Evolutionary conservation across 2,113 vertebrate species (phyloP).

Genomic region (Pogonocichla stellata): DNA sequence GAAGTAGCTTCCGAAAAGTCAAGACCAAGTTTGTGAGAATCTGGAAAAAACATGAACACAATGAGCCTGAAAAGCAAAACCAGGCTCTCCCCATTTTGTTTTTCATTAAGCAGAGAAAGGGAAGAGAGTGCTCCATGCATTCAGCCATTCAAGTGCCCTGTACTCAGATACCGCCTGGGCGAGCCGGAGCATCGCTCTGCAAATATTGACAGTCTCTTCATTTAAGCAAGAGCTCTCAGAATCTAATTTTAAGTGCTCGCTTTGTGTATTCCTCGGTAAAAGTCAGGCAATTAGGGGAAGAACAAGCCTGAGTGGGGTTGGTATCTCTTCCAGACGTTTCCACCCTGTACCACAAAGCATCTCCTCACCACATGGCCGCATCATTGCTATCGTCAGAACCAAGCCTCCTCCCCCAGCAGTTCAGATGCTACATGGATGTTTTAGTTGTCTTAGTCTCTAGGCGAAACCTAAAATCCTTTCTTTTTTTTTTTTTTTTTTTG

Average conservation of each 20-base stretch:
- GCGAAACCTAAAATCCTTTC: neutral
- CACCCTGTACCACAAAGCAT: rapidly evolving
- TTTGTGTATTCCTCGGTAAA: neutral
- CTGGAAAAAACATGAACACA: neutral
- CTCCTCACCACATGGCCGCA: neutral
- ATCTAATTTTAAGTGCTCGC: conserved; percentile 17
- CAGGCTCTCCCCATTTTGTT: neutral
- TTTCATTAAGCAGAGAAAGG: conserved; percentile 12
- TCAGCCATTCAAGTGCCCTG: conserved; percentile 4
- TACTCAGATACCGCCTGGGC: neutral
- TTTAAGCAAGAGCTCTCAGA: conserved; percentile 45
- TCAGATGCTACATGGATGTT: neutral
- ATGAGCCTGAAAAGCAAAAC: neutral
- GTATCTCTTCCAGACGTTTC: neutral
- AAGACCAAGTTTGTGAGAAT: neutral
- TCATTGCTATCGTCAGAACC: neutral
- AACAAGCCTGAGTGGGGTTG: neutral
- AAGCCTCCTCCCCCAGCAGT: neutral
- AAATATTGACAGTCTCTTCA: conserved; percentile 55
- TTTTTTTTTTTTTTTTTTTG: neutral
- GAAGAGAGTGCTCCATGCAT: neutral
- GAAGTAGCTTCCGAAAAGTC: neutral
- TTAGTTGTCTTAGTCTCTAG: neutral
- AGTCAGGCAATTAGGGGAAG: conserved; percentile 2
- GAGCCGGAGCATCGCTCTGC: neutral